Percentiles rank a stretch among this genome's conserved stretches.
Conservation (phyloP, 1,140 invertebrate species). For the Stegodyphus dumicola region DNA sequence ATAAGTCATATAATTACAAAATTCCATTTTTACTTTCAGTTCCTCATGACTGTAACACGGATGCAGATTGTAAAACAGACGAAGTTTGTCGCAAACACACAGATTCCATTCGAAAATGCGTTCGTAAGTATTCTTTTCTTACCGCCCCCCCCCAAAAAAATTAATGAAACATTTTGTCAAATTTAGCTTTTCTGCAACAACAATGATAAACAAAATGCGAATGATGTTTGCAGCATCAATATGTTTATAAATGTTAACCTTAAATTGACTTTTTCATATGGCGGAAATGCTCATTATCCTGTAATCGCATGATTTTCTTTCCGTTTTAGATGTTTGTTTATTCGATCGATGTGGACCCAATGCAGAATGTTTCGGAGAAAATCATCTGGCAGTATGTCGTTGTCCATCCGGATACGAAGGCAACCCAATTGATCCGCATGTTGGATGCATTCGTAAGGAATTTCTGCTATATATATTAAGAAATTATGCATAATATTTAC, state of each 20-base stretch:
- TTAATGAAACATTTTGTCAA: no score
- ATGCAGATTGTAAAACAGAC: constrained; percentile 61
- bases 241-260: no score
- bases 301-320: not conserved
- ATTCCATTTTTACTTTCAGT: constrained; percentile 41
- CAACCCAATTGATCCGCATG: constrained; percentile 77
- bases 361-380: constrained; percentile 82
- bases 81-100: constrained; percentile 61
- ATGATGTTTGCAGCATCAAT: not conserved
- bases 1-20: no score
- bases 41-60: constrained; percentile 62
- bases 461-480: not conserved
- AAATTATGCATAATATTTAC: no score
- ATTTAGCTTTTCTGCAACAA: no score
- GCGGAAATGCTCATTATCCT: no score
- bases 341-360: constrained; percentile 79
- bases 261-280: no score
- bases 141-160: no score
- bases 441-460: constrained; percentile 74
- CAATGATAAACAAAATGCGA: no score
- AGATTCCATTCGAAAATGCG: constrained; percentile 63
- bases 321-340: constrained; percentile 57
- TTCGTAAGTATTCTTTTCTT: constrained; percentile 55
- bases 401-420: constrained; percentile 84
- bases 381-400: constrained; percentile 72